Evolutionary conservation across 2,113 vertebrate genomes (phyloP).

Genomic region (Sphyrna mokarran): DNA sequence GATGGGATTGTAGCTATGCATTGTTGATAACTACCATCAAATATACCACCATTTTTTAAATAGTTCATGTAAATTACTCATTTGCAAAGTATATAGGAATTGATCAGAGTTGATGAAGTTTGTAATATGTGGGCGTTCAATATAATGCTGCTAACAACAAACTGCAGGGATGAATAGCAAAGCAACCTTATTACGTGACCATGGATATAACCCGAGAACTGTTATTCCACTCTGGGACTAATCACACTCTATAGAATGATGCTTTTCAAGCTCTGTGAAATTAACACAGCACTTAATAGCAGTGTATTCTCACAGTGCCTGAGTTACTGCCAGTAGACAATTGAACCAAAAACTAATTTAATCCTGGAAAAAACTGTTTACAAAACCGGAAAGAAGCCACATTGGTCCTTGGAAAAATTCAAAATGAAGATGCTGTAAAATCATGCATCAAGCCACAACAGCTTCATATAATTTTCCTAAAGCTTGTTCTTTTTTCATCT

Average conservation of each 20-base stretch:
- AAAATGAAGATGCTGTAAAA: neutral
- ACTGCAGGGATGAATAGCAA: neutral
- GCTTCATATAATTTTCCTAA: neutral
- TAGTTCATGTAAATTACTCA: neutral
- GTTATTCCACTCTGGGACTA: neutral
- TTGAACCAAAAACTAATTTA: constrained; percentile 17
- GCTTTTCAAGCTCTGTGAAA: neutral
- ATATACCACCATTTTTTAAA: neutral
- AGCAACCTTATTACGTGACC: neutral
- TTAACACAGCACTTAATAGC: neutral
- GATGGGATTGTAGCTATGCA: neutral
- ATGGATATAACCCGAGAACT: neutral
- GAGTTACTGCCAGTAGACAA: neutral
- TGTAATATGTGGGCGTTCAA: neutral
- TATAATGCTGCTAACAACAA: neutral
- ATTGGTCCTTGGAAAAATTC: constrained; percentile 14
- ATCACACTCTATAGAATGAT: neutral
- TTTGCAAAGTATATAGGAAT: neutral
- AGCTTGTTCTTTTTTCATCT: neutral
- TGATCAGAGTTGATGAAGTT: neutral
- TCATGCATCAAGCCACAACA: neutral
- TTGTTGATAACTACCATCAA: neutral
- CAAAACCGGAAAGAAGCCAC: neutral
- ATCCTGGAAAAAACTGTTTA: neutral
- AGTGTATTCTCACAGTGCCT: neutral